Conservation (phyloP, 2,113 vertebrate species). For the Eolophus roseicapilla region DNA sequence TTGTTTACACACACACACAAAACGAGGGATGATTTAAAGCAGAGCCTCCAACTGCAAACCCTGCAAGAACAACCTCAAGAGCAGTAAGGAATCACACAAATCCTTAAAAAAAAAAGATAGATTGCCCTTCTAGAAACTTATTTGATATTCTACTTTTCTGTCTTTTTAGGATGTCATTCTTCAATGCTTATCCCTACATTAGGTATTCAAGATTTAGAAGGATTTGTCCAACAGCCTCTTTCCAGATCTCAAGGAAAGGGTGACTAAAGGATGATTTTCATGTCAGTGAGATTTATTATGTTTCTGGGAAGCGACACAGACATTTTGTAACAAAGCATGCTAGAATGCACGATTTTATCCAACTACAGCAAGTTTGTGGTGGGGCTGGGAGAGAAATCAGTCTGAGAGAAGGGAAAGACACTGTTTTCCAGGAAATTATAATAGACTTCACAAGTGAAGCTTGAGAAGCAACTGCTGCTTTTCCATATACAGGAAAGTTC, state of each 20-base stretch:
- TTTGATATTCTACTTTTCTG: neutral
- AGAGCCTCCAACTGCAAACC: neutral
- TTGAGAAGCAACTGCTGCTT: neutral
- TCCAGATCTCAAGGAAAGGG: neutral
- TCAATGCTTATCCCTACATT: neutral
- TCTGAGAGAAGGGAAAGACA: neutral
- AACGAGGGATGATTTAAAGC: neutral
- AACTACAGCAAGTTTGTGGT: neutral
- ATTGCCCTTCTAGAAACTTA: neutral
- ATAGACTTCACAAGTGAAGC: neutral
- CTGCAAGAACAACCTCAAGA: neutral
- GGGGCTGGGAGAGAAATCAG: neutral
- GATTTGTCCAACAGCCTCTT: neutral
- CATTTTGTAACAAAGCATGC: neutral
- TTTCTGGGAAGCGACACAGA: neutral
- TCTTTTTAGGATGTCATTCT: neutral
- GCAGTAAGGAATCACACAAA: neutral
- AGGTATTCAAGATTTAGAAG: neutral
- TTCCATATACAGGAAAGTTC: neutral
- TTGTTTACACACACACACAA: neutral
- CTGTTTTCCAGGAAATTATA: neutral
- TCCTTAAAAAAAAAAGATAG: neutral
- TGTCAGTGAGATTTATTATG: neutral
- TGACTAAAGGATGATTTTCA: neutral
- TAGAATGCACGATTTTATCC: neutral